A percentile compares a stretch with the other conserved stretches of the same genome.
Evolutionary conservation across 2,113 vertebrate genomes (phyloP).

Genomic region (Thryonomys swinderianus): DNA sequence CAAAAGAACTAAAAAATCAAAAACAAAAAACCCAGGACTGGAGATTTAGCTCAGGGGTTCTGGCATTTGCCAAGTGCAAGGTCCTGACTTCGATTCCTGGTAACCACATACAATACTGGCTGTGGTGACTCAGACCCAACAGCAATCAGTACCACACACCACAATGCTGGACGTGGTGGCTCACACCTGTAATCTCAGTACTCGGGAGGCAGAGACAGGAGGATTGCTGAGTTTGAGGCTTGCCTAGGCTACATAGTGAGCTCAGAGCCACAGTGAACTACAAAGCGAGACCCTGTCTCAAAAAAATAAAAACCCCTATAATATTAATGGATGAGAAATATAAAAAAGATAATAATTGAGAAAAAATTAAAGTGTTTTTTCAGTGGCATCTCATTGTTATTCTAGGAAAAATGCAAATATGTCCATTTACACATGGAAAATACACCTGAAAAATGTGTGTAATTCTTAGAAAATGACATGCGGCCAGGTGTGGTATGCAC

Average conservation of each 20-base stretch:
- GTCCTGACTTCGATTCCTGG: no score
- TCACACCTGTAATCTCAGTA: no score
- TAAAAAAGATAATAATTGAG: background rate
- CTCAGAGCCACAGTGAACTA: background rate
- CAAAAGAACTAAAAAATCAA: background rate
- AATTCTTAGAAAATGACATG: background rate
- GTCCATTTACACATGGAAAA: background rate
- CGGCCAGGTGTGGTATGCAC: background rate
- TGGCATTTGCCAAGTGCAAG: no score
- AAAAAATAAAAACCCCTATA: background rate
- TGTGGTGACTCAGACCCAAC: no score
- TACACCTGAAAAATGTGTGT: background rate
- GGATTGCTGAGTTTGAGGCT: background rate
- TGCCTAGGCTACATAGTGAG: background rate
- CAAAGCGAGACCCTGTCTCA: background rate
- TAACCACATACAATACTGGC: no score
- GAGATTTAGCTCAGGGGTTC: no score
- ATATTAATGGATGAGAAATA: background rate
- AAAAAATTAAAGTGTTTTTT: no score
- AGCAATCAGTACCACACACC: no score
- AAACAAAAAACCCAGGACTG: background rate
- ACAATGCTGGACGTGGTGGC: no score
- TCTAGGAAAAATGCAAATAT: background rate
- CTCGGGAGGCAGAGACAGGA: background rate
- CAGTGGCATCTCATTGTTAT: constrained; percentile 8